Base-by-base conservation (phyloP, 2,113 vertebrate species). In the Crotalus tigris region DNA sequence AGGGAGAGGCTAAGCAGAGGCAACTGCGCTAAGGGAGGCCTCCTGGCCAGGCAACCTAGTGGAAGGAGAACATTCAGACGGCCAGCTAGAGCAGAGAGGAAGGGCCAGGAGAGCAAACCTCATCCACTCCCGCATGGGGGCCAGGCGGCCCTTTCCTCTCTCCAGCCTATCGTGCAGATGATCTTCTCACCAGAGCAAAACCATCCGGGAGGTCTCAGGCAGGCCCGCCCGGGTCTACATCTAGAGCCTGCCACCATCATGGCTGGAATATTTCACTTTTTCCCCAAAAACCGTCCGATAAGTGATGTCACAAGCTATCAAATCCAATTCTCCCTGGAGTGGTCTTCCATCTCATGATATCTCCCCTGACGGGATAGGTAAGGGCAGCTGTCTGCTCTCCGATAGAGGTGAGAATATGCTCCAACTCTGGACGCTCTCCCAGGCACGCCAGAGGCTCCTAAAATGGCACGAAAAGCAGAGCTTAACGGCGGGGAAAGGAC, bases 321-420 rank as follows among this genome's bases (percentile, higher is more conserved):
- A 5, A n/a, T 69, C 64, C 64, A 69, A 2, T 15, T n/a, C 26
- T 69, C 29, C 61, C 61, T 15, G 12, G 61, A 69, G 11, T n/a
- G 26, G 29, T 4, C 29, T n/a, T 13, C 29, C 39, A 24, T 44
- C 26, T n/a, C 61, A 13, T n/a, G 61, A 9, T 64, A 15, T 1
- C 61, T 12, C 19, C 1, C 11, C 88, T 39, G 54, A 39, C 2
- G 4, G 11, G 9, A 44, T 39, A 21, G 12, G 12, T 39, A 39
- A n/a, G 5, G 1, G 2, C 19, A 1, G 9, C 21, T 7, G 1
- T 0, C 8, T 1, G 21, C 24, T 4, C 19, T 24, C 21, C 5
- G 3, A 1, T 5, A 3, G 8, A 23, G n/a, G 29, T 4, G n/a
- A 33, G 29, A 55, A 39, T 2, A 0, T 55, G 7, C 15, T 33